phyloP scores from a whole-genome alignment of 1,140 invertebrate species.

The Acromyrmex echinatior region DNA sequence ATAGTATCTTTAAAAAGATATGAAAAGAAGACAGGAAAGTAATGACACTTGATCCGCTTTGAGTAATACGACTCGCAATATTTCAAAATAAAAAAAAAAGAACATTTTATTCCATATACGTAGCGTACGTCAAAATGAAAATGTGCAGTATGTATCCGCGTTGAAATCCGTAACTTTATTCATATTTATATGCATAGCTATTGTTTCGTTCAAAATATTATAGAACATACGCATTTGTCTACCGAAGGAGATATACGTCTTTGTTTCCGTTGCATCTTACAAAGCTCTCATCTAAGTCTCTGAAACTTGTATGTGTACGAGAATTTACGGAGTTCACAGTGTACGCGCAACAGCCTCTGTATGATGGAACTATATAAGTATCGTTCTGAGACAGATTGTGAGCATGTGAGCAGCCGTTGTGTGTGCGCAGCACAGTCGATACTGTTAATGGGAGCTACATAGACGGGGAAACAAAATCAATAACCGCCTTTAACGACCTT shows the following conservation, averaged over 20 bases:
- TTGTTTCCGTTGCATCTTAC: constrained; percentile 17
- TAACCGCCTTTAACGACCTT: constrained; percentile 29
- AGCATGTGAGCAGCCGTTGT: constrained; percentile 25
- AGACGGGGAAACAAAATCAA: constrained; percentile 42
- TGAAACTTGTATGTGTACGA: not conserved
- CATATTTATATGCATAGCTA: not conserved
- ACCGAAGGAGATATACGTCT: not conserved
- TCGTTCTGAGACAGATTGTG: constrained; percentile 17
- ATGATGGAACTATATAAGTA: not conserved
- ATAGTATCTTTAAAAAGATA: not conserved
- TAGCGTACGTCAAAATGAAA: not conserved
- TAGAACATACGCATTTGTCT: constrained; percentile 11
- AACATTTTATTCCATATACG: not conserved
- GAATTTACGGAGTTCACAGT: constrained; percentile 7
- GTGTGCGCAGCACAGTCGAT: constrained; percentile 1
- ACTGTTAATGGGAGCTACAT: constrained; percentile 33
- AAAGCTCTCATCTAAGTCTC: not conserved
- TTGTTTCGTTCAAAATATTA: constrained; percentile 9
- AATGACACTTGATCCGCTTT: not conserved
- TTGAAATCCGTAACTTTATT: constrained; percentile 4
- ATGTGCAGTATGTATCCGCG: not conserved
- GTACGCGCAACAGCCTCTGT: constrained; percentile 5
- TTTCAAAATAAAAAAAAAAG: not conserved
- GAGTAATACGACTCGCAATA: not conserved
- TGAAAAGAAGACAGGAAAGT: not conserved